Evolutionary conservation across 2,888 invertebrate species (phyloP).

Genomic region (Ommatoiulus sabulosus): DNA sequence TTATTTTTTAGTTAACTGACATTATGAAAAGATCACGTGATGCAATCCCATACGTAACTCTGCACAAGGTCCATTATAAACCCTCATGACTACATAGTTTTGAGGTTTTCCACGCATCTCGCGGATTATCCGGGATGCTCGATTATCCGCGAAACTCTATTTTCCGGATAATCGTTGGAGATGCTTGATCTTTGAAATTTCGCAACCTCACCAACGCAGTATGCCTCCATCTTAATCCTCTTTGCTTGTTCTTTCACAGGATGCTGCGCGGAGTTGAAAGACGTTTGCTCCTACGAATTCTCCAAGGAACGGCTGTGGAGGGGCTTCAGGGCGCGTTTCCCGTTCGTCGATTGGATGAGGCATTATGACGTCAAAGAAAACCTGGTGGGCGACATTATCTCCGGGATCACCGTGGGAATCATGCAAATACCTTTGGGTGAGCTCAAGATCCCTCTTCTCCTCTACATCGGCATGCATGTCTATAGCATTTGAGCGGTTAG

Average conservation of each 20-base stretch:
- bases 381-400: conserved; percentile 58
- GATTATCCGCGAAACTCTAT: too few species aligned
- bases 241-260: conserved; percentile 41
- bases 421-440: conserved; percentile 60
- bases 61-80: too few species aligned
- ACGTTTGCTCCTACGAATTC: conserved; percentile 55
- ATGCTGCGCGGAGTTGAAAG: conserved; percentile 54
- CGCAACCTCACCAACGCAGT: too few species aligned
- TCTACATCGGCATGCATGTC: not conserved
- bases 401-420: conserved; percentile 59
- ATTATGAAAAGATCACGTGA: too few species aligned
- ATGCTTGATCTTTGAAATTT: too few species aligned
- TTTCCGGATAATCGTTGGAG: too few species aligned
- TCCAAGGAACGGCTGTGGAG: conserved; percentile 55
- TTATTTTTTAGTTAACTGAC: too few species aligned
- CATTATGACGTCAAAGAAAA: conserved; percentile 57
- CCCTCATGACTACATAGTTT: too few species aligned
- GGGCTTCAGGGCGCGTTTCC: conserved; percentile 58
- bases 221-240: not conserved
- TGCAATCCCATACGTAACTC: too few species aligned
- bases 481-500: not conserved
- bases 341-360: conserved; percentile 58
- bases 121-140: too few species aligned
- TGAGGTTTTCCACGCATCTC: too few species aligned
- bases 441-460: not conserved